Evolutionary conservation across 30 jellyfish, hydroid and myxozoan genomes (phyloP).

Genomic region (Catostylus mosaicus): DNA sequence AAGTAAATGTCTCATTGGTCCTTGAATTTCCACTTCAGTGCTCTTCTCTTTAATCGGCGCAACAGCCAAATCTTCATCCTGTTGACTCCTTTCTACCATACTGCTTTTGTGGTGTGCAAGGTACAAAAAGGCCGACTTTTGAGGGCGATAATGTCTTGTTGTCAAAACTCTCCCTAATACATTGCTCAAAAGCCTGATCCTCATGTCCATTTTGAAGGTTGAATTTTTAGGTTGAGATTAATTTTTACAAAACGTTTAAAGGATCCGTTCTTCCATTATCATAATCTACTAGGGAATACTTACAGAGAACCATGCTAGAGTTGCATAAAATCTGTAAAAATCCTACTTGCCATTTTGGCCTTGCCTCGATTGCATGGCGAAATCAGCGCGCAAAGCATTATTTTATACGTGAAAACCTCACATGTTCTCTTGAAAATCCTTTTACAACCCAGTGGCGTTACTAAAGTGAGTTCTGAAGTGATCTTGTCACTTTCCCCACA

Average conservation of each 20-base stretch:
- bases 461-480: slow-evolving; percentile 9
- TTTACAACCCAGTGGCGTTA: slow-evolving; percentile 49
- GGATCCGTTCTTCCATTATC: too few species aligned
- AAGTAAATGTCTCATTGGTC: slow-evolving; percentile 20
- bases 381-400: slow-evolving; percentile 36
- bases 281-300: too few species aligned
- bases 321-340: too few species aligned
- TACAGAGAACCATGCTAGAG: too few species aligned
- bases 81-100: background rate
- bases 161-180: background rate
- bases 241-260: too few species aligned
- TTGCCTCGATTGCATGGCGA: slow-evolving; percentile 11
- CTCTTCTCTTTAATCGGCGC: background rate
- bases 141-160: background rate
- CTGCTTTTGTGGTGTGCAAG: background rate
- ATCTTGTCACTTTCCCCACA: too few species aligned
- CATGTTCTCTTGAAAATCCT: background rate
- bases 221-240: too few species aligned
- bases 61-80: background rate
- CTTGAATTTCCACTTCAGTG: slow-evolving; percentile 10
- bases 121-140: background rate
- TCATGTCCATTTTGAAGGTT: background rate
- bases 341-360: background rate
- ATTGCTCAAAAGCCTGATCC: background rate
- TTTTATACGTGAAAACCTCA: slow-evolving; percentile 21